Evolutionary conservation across 2,888 invertebrate genomes (phyloP), one percentile per base, ranked within the genome.

Genomic region (Caenorhabditis sp.): DNA sequence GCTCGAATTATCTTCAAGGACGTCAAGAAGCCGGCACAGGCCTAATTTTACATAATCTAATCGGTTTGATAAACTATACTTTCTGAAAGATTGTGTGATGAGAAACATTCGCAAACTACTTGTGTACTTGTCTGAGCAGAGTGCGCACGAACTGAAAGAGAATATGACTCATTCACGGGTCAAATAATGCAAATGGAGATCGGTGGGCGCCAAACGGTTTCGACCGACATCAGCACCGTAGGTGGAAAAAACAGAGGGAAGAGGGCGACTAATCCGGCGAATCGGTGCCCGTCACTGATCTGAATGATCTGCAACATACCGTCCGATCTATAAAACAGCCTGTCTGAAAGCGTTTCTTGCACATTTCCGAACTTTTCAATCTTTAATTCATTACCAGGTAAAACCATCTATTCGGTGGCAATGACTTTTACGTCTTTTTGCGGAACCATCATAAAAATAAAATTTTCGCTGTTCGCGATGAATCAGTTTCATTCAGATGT

Each of bases 221-320:
- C 53, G 45, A 35, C 39, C 39, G 32, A 56, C 66, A 66, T 58
- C 66, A 66, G 26, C 66, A 66, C 32, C 66, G 66, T 27, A 58
- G 50, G 58, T 26, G 39, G 45, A 32, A 56, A 58, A 58, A 66
- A 32, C 43, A 52, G 52, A 9, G 30, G 27, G 50, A 32, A 15
- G 46, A 46, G 46, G n/a, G 24, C 9, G 45, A 27, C 15, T 66
- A 66, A 66, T 66, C 66, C 66, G 45, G n/a, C 20, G 41, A 55
- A 26, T 39, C 37, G 48, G 48, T 48, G 48, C 50, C 56, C 24
- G 27, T 37, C 55, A 37, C 55, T 15, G 30, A 37, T 56, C 46
- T 46, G 39, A 66, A 66, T 66, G 58, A 66, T 66, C 66, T 6
- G 46, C 66, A 66, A 66, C 66, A 58, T 7, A 13, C 9, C 35